A percentile compares a stretch with the other conserved stretches of the same genome.
phyloP scores from a whole-genome alignment of 2,888 invertebrate species.

The Craniophora ligustri region DNA sequence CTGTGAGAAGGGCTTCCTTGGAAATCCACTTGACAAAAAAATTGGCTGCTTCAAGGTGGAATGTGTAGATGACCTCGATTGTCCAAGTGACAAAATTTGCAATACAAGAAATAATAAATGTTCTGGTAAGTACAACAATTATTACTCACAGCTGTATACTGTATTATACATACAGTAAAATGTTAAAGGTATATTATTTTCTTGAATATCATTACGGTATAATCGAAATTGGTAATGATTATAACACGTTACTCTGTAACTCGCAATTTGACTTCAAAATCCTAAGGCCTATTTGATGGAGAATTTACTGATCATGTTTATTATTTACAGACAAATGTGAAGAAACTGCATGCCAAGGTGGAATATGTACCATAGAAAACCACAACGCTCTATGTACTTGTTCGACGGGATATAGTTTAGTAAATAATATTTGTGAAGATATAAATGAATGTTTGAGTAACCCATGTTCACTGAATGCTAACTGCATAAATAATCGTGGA shows the following conservation, averaged over 20 bases:
- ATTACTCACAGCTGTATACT: background rate
- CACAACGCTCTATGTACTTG: slow-evolving; percentile 93
- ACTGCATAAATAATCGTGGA: slow-evolving; percentile 93
- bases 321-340: slow-evolving; percentile 93
- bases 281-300: background rate
- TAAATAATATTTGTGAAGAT: slow-evolving; percentile 92
- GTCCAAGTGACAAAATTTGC: slow-evolving; percentile 92
- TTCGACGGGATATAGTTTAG: slow-evolving; percentile 91
- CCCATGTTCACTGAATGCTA: slow-evolving; percentile 94
- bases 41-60: slow-evolving; percentile 97
- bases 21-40: slow-evolving; percentile 92
- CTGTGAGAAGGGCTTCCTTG: slow-evolving; percentile 94
- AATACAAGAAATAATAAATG: slow-evolving; percentile 93
- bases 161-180: too few relatives aligned
- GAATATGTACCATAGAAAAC: slow-evolving; percentile 92
- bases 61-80: slow-evolving; percentile 93
- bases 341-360: slow-evolving; percentile 93
- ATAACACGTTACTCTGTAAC: background rate
- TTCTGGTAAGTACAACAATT: slow-evolving; percentile 88
- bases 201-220: too few relatives aligned
- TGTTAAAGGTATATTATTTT: too few relatives aligned
- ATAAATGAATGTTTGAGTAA: slow-evolving; percentile 93
- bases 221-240: too few relatives aligned
- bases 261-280: background rate
- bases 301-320: slow-evolving; percentile 1